Evolutionary conservation across 1,140 invertebrate species (phyloP).

Genomic region (Palaemon carinicauda): DNA sequence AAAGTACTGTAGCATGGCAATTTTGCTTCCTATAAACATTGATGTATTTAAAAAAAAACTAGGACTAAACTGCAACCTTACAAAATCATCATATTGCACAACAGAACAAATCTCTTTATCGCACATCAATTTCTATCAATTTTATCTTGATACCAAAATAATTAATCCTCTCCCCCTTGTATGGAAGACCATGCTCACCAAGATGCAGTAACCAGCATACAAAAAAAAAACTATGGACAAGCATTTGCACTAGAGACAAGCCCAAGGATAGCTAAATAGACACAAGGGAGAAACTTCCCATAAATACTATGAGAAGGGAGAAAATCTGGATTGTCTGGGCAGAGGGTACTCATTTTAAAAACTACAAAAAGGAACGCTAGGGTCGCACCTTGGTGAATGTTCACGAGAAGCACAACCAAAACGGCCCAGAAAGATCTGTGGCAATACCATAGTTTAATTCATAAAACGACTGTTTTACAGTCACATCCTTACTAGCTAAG

Average conservation of each 20-base stretch:
- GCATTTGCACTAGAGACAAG: background rate
- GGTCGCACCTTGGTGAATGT: background rate
- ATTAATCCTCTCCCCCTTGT: too few species aligned
- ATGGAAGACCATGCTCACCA: too few species aligned
- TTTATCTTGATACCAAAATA: too few species aligned
- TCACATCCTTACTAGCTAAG: constrained; percentile 52
- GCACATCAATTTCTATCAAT: too few species aligned
- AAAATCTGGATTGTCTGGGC: background rate
- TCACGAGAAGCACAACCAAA: background rate
- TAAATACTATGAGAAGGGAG: background rate
- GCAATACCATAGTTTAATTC: constrained; percentile 48
- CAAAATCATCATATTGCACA: too few species aligned
- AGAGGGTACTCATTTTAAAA: background rate
- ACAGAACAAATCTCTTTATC: too few species aligned
- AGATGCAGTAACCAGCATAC: too few species aligned
- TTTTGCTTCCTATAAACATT: too few species aligned
- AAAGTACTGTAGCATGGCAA: too few species aligned
- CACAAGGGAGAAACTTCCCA: background rate
- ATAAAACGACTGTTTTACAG: constrained; percentile 46
- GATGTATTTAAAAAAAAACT: too few species aligned
- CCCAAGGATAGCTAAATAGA: background rate
- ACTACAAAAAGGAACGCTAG: background rate
- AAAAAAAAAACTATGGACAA: background rate
- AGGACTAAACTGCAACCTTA: too few species aligned
- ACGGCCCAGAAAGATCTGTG: constrained; percentile 32